phyloP scores from a whole-genome alignment of 1,140 invertebrate species.

The Drosophila sulfurigaster region DNA sequence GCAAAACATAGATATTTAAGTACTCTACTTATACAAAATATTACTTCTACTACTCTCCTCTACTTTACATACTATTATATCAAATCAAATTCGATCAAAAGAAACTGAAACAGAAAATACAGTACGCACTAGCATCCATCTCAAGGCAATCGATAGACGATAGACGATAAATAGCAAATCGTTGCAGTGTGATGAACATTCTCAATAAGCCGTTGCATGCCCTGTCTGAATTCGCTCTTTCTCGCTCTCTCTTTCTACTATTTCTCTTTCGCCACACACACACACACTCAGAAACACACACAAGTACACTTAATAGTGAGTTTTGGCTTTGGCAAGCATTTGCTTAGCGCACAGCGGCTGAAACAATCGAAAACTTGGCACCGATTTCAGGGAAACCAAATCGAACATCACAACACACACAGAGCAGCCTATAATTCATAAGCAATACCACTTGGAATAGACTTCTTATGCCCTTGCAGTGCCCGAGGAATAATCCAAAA shows the following conservation, averaged over 20 bases:
- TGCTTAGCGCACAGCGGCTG: conserved; percentile 48
- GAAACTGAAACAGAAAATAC: conserved; percentile 10
- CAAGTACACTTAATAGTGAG: conserved; percentile 20
- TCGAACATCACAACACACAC: neutral
- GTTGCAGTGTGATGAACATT: conserved; percentile 9
- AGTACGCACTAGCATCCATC: conserved; percentile 38
- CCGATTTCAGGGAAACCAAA: conserved; percentile 6
- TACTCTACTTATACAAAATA: conserved; percentile 10
- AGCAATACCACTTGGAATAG: neutral
- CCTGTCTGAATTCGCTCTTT: neutral
- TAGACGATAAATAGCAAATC: conserved; percentile 2
- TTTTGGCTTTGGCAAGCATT: conserved; percentile 31
- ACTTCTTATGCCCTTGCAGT: neutral
- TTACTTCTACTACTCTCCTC: neutral
- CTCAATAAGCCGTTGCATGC: conserved; percentile 31
- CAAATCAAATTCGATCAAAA: conserved; percentile 8
- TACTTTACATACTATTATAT: neutral
- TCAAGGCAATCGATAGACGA: conserved; percentile 21
- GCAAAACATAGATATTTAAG: conserved; percentile 22
- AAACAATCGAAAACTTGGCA: conserved; percentile 20
- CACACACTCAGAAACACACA: conserved; percentile 7
- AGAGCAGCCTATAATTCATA: neutral
- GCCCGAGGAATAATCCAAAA: neutral
- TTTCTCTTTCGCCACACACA: conserved; percentile 1
- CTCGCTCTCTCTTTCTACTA: neutral